phyloP scores from a whole-genome alignment of 1,140 invertebrate genomes.

The Myzus persicae region DNA sequence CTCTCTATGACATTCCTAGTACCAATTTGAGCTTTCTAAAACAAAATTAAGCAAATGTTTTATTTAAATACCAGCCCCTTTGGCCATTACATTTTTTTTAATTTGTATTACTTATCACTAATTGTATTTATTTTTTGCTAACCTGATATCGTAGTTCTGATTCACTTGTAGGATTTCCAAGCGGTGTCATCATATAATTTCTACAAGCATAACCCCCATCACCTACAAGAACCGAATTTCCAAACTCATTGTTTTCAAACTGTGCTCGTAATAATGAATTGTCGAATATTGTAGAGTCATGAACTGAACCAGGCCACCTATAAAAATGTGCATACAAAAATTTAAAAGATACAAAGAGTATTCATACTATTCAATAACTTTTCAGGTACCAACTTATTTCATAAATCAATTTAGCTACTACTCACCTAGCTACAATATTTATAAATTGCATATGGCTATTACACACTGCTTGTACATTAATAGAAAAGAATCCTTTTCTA shows the following conservation, averaged over 20 bases:
- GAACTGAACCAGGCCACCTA: no score
- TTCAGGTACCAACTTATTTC: background rate
- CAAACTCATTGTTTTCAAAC: background rate
- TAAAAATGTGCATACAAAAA: no score
- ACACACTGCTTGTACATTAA: background rate
- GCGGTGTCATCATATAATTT: background rate
- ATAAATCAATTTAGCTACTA: background rate
- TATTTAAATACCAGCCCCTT: no score
- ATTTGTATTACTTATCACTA: no score
- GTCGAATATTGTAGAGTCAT: background rate
- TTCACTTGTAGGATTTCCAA: background rate
- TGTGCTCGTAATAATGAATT: background rate
- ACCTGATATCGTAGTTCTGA: background rate
- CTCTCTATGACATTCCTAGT: background rate
- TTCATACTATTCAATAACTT: background rate
- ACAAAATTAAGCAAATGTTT: no score
- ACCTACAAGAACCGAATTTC: background rate
- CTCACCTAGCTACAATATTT: slow-evolving; percentile 25
- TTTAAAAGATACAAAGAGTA: no score
- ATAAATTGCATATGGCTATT: background rate
- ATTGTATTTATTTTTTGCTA: no score
- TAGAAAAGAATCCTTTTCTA: background rate
- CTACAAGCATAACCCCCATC: background rate
- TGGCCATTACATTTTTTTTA: no score
- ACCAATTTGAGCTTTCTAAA: background rate